Evolutionary conservation across 2,797 vertebrate genomes (phyloP), one percentile per base, ranked within the genome.

Genomic region (Hippoglossus hippoglossus): DNA sequence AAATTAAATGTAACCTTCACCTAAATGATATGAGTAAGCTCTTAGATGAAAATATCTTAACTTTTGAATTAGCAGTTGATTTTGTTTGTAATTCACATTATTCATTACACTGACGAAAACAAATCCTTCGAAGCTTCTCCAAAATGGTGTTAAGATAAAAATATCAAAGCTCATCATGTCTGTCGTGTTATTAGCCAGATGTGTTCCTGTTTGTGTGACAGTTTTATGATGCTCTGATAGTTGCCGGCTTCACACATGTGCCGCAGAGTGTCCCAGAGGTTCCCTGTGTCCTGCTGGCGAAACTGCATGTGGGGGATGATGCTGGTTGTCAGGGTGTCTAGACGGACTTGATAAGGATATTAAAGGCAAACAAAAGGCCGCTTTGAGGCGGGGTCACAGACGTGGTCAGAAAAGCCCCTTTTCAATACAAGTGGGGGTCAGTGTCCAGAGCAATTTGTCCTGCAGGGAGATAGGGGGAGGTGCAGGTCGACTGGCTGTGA

Each of bases 261-360:
- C 69, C 46, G 64, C 44, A 28, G 39, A 18, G 60, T 31, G 36
- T 44, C 1, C 56, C 39, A 19, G 59, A 75, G 63, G 63, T 44
- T 75, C 57, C 62, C 26, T 41, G 50, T 53, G 25, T 59, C 63
- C 63, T 63, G 60, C 68, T 72, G 62, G 67, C 70, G 67, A 56
- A 51, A 57, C 57, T 56, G 57, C 75, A 34, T 72, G 73, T 71
- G 87, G 82, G 47, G 57, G 77, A 63, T 90, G 92, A 93, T 82
- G 90, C 89, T 93, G 87, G 91, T 89, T 94, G 92, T 95, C 94
- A 90, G 93, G 91, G 91, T 93, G 95, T 97, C 96, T 96, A 97
- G 96, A 96, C 96, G 89, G 93, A 94, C 93, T 94, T 95, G 96
- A 96, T 95, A 94, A 95, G 96, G 96, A 95, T 95, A 95, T 96